Percentiles rank a stretch among this genome's conserved stretches.
phyloP scores from a whole-genome alignment of 2,797 vertebrate genomes.

The Hipposideros larvatus region DNA sequence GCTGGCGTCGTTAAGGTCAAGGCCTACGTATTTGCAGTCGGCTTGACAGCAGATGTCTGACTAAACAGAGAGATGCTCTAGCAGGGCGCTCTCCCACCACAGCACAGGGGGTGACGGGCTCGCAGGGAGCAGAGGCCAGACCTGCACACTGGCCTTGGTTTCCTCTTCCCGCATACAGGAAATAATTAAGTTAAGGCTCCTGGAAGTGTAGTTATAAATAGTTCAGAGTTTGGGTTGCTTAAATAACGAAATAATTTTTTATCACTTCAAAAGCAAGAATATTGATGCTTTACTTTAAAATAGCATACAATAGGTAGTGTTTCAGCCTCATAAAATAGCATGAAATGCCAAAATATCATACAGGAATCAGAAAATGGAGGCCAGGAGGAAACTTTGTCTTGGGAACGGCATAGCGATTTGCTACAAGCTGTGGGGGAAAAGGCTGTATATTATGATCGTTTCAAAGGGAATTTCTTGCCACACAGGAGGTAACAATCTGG shows the following conservation, averaged over 20 bases:
- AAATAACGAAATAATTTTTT: neutral
- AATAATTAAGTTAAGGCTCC: neutral
- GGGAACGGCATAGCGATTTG: neutral
- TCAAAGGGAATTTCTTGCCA: neutral
- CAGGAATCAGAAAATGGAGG: neutral
- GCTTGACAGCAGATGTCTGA: rapidly evolving
- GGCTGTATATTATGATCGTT: neutral
- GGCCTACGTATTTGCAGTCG: neutral
- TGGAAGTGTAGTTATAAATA: slow-evolving; percentile 13
- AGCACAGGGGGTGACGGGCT: neutral
- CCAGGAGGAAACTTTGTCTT: neutral
- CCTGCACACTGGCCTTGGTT: neutral
- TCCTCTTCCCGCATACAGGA: neutral
- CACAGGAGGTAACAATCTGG: neutral
- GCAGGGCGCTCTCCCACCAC: neutral
- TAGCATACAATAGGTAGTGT: no score
- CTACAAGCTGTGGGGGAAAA: neutral
- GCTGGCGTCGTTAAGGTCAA: neutral
- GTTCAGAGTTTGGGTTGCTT: slow-evolving; percentile 13
- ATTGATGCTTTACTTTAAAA: slow-evolving; percentile 7
- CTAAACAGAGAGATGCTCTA: no score
- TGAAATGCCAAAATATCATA: neutral
- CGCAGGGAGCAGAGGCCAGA: neutral
- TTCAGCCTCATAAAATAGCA: neutral
- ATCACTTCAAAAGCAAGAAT: slow-evolving; percentile 23